A percentile compares a stretch with the other conserved stretches of the same genome.
phyloP scores from a whole-genome alignment of 2,113 vertebrate species.

The Cinclus mexicanus region DNA sequence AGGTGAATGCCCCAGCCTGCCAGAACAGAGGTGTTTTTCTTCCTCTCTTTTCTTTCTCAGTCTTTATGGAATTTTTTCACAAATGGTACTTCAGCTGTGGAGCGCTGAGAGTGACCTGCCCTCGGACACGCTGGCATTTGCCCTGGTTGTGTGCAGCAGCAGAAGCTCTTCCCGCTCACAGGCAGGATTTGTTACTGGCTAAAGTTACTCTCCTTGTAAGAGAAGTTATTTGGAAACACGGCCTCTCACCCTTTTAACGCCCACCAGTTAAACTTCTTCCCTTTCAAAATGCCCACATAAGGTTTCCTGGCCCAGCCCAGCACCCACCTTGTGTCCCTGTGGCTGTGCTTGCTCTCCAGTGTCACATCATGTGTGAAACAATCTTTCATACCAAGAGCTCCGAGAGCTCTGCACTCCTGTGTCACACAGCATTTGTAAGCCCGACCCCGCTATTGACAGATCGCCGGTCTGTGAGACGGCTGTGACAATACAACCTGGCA shows the following conservation, averaged over 20 bases:
- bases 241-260: neutral
- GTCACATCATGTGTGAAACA: neutral
- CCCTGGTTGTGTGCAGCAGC: neutral
- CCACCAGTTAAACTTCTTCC: neutral
- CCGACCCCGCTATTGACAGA: neutral
- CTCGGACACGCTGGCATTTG: neutral
- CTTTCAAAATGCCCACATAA: neutral
- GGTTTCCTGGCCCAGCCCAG: neutral
- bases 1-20: neutral
- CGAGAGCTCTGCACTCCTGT: neutral
- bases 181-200: neutral
- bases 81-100: neutral
- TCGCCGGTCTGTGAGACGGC: neutral
- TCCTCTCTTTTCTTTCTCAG: neutral
- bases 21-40: neutral
- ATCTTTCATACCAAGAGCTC: neutral
- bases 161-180: neutral
- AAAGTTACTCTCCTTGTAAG: conserved; percentile 2
- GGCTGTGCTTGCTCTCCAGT: neutral
- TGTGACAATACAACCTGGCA: neutral
- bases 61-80: neutral
- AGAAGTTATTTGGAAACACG: neutral
- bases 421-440: conserved; percentile 28
- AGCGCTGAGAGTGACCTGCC: neutral
- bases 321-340: neutral